Percentiles rank a stretch among this genome's conserved stretches.
These are phyloP conservation scores for Petrocephalus microphthalmus DNA, from an alignment of 2,113 vertebrate genomes.

Conservation along the genomic window DNA sequence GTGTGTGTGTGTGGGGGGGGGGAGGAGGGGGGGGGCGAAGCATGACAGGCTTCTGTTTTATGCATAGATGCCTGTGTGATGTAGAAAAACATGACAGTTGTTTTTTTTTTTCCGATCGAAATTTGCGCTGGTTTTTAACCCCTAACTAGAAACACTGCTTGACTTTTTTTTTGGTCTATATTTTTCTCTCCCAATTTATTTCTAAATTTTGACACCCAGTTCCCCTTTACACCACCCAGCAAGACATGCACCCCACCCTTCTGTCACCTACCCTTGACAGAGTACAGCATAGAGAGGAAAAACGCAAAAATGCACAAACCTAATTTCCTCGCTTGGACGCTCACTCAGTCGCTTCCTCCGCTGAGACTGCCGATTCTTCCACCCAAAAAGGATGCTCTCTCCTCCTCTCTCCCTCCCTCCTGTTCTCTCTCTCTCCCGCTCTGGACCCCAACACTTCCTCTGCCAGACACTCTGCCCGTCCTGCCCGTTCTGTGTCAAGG, in stretches of 20 bases:
- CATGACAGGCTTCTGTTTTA: neutral
- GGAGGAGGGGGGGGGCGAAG: neutral
- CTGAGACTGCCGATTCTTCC: neutral
- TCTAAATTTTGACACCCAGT: neutral
- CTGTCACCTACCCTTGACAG: neutral
- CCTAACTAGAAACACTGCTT: neutral
- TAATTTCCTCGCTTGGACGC: slow-evolving; percentile 14
- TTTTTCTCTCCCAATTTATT: slow-evolving; percentile 1
- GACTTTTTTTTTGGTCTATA: neutral
- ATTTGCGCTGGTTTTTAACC: neutral
- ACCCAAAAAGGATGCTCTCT: neutral
- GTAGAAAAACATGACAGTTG: neutral
- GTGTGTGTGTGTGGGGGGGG: neutral
- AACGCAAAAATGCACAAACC: slow-evolving; percentile 30
- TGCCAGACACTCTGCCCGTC: neutral
- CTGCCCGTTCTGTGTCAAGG: neutral
- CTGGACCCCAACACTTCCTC: neutral
- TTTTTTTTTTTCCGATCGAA: neutral
- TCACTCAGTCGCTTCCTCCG: neutral
- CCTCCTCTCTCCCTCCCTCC: neutral
- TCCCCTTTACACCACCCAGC: neutral
- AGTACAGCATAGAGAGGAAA: slow-evolving; percentile 3
- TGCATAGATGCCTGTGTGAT: neutral
- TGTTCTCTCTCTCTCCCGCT: neutral
- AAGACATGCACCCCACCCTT: neutral